Evolutionary conservation across 2,113 vertebrate genomes (phyloP).

Genomic region (Podarcis raffonei): DNA sequence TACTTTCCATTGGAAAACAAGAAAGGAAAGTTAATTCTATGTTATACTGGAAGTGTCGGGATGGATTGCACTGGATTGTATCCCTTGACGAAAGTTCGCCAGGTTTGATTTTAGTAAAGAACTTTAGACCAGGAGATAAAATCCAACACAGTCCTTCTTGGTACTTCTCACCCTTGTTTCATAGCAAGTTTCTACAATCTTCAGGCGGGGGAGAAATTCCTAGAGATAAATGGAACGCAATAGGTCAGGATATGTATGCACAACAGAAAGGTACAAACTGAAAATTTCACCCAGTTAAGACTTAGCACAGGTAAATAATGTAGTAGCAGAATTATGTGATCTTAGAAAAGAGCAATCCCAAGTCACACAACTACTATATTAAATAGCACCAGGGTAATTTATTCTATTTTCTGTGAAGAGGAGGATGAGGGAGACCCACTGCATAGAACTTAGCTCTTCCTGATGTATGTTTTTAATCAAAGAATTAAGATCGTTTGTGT

Average conservation of each 20-base stretch:
- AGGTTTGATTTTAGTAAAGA: slow-evolving; percentile 49
- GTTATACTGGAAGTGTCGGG: not conserved
- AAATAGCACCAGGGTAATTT: not conserved
- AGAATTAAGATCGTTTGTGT: slow-evolving; percentile 1
- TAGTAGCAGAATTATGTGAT: not conserved
- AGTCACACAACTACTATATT: not conserved
- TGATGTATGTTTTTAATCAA: slow-evolving; percentile 19
- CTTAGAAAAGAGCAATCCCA: not conserved
- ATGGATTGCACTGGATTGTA: not conserved
- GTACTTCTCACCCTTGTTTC: not conserved
- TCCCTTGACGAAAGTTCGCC: not conserved
- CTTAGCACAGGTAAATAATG: not conserved
- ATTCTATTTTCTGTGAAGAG: slow-evolving; percentile 7
- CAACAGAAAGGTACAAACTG: not conserved
- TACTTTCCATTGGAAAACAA: not conserved
- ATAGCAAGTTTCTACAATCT: not conserved
- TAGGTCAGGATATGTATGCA: not conserved
- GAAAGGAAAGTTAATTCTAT: not conserved
- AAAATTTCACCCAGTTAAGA: slow-evolving; percentile 25
- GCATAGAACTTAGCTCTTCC: not conserved
- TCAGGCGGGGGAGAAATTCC: not conserved
- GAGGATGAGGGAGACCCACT: not conserved
- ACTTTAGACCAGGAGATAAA: not conserved
- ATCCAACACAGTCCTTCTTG: too few relatives aligned
- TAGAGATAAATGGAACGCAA: not conserved